Evolutionary conservation across 2,888 invertebrate species (phyloP).

Genomic region (Ormia ochracea): DNA sequence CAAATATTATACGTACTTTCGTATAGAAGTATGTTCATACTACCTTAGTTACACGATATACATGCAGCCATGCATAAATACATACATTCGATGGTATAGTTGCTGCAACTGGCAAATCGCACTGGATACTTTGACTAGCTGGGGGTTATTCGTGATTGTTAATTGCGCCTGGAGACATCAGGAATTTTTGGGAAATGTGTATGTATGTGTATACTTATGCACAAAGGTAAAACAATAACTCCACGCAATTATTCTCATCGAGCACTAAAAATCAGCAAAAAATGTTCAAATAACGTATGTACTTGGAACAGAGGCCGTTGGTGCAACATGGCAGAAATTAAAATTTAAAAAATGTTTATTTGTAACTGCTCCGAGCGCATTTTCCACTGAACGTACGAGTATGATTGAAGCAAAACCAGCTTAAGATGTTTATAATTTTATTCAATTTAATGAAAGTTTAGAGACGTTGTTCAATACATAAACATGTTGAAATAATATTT

Average conservation of each 20-base stretch:
- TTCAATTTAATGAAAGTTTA: conserved; percentile 39
- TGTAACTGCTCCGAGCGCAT: conserved; percentile 21
- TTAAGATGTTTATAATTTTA: conserved; percentile 26
- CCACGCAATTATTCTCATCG: conserved; percentile 48
- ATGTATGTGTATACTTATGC: conserved; percentile 11
- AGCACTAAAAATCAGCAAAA: conserved; percentile 10
- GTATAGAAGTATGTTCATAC: background rate
- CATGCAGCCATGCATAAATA: no score
- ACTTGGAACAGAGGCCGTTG: background rate
- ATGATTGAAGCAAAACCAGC: background rate
- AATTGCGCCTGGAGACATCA: conserved; percentile 69
- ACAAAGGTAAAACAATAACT: conserved; percentile 49
- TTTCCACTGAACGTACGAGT: conserved; percentile 8
- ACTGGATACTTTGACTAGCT: conserved; percentile 61
- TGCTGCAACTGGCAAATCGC: conserved; percentile 43
- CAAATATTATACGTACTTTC: background rate
- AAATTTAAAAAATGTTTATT: conserved; percentile 24
- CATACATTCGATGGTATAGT: conserved; percentile 3
- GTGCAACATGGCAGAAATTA: conserved; percentile 27
- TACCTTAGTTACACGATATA: conserved; percentile 42
- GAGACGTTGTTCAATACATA: background rate
- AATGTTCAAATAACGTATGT: background rate
- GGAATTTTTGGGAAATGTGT: conserved; percentile 67
- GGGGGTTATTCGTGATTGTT: conserved; percentile 70
- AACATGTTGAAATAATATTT: background rate